phyloP scores from a whole-genome alignment of 2,797 vertebrate species.

The Vespertilio murinus region DNA sequence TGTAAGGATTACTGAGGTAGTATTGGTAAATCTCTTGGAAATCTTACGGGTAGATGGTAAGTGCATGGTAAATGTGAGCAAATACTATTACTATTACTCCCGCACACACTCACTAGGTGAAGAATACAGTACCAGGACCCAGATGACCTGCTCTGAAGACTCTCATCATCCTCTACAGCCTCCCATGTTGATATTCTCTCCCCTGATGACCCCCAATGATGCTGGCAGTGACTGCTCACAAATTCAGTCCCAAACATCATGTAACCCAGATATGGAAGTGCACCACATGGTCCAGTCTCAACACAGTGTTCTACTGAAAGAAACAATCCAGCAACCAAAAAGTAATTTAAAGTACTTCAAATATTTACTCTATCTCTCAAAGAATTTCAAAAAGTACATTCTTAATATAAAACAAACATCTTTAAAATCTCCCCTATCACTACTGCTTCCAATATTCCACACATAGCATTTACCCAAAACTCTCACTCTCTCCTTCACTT shows the following conservation, averaged over 20 bases:
- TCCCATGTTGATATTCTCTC: neutral
- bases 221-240: neutral
- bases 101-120: neutral
- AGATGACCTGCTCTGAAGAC: neutral
- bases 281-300: neutral
- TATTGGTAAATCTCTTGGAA: neutral
- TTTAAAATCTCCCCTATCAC: neutral
- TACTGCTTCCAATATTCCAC: neutral
- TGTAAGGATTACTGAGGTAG: neutral
- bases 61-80: neutral
- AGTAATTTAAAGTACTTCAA: constrained; percentile 13
- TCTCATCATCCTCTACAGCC: neutral
- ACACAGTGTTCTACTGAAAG: neutral
- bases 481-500: neutral
- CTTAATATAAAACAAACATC: constrained; percentile 38
- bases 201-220: neutral
- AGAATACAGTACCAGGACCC: neutral
- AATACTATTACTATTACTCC: neutral
- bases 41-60: neutral
- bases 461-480: neutral
- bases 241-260: neutral
- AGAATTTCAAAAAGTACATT: neutral
- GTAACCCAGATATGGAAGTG: neutral
- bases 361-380: neutral
- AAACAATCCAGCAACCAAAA: neutral